Evolutionary conservation across 2,113 vertebrate genomes (phyloP).

Genomic region (Theristicus caerulescens): DNA sequence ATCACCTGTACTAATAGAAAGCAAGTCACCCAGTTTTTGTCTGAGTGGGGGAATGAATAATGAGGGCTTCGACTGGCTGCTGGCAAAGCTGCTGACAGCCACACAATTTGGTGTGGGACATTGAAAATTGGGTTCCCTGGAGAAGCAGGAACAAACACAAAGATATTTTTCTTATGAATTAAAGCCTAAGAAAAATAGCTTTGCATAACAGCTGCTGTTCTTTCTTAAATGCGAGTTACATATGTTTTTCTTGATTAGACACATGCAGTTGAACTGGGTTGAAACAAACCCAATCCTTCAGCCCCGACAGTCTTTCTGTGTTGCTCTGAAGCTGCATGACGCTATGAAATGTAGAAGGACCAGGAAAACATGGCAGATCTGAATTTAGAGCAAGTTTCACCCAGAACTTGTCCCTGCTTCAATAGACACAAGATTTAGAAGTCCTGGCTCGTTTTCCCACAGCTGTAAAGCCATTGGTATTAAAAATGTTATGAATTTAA

Average conservation of each 20-base stretch:
- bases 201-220: neutral
- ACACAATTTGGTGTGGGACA: neutral
- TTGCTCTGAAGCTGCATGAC: neutral
- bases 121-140: neutral
- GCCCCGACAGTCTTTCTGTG: neutral
- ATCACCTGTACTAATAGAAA: neutral
- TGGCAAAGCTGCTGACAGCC: conserved; percentile 5
- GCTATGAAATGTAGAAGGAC: neutral
- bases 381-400: neutral
- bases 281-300: neutral
- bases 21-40: neutral
- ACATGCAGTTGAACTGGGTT: neutral
- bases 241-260: neutral
- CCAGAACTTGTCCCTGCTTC: neutral
- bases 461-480: neutral
- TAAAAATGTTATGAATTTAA: neutral
- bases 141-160: neutral
- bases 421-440: neutral
- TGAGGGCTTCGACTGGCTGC: conserved; percentile 29
- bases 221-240: neutral
- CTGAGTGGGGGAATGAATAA: neutral
- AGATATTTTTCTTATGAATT: neutral
- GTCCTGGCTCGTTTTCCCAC: neutral
- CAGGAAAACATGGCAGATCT: neutral
- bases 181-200: conserved; percentile 15